These are phyloP conservation scores for Chrysopilus asiliformis DNA, from an alignment of 2,888 invertebrate species.

Conservation along the genomic window DNA sequence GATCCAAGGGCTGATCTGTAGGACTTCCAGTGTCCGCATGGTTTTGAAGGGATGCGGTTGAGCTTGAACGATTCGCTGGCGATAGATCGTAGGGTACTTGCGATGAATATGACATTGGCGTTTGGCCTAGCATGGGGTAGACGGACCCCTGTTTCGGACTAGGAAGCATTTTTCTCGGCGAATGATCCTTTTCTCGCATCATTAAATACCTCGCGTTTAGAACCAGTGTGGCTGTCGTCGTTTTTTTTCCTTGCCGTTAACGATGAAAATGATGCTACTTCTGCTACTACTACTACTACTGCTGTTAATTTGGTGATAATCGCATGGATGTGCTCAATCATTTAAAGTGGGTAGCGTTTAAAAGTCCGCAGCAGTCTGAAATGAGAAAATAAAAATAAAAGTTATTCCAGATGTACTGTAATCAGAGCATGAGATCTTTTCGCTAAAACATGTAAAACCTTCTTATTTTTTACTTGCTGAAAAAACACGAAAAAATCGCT, in stretches of 20 bases:
- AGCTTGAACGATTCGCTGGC: constrained; percentile 24
- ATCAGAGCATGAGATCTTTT: too few relatives aligned
- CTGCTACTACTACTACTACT: too few relatives aligned
- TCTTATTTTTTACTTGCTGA: too few relatives aligned
- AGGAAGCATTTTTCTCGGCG: constrained; percentile 73
- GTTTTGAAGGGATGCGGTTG: constrained; percentile 29
- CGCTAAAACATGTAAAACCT: too few relatives aligned
- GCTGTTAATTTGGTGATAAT: too few relatives aligned
- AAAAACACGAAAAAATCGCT: too few relatives aligned
- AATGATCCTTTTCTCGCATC: constrained; percentile 85
- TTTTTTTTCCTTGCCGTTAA: background rate
- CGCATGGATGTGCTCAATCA: too few relatives aligned
- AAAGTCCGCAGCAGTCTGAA: too few relatives aligned
- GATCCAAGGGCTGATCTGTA: constrained; percentile 72
- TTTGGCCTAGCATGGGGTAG: constrained; percentile 48
- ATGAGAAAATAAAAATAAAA: too few relatives aligned
- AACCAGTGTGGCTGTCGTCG: background rate
- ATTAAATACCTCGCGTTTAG: background rate
- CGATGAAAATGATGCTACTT: too few relatives aligned
- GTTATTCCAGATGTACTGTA: too few relatives aligned
- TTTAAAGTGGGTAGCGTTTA: too few relatives aligned
- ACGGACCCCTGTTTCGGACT: constrained; percentile 64
- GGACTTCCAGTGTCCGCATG: constrained; percentile 32
- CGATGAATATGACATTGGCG: constrained; percentile 38
- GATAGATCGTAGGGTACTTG: constrained; percentile 58